A percentile compares a stretch with the other conserved stretches of the same genome.
Evolutionary conservation across 2,797 vertebrate genomes (phyloP).

Genomic region (Epinephelus malabaricus): DNA sequence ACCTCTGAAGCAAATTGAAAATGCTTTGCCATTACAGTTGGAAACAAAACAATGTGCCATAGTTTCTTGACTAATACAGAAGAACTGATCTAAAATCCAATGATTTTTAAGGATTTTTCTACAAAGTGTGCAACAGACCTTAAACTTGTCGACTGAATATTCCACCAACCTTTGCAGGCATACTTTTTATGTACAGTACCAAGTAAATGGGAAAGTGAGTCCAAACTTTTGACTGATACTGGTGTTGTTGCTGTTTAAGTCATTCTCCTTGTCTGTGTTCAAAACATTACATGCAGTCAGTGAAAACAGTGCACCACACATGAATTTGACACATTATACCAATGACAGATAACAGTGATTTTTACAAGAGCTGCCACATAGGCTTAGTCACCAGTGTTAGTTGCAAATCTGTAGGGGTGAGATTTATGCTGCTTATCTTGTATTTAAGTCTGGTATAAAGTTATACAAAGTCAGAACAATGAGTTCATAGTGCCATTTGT

Average conservation of each 20-base stretch:
- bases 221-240: no score
- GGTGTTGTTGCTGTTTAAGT: background rate
- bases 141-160: background rate
- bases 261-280: background rate
- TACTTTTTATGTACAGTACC: no score
- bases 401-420: background rate
- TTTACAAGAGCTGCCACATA: background rate
- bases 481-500: background rate
- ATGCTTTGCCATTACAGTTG: fast-evolving
- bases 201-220: no score
- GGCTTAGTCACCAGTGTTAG: background rate
- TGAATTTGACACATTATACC: background rate
- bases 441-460: background rate
- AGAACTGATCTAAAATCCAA: background rate
- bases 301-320: background rate
- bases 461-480: background rate
- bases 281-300: background rate
- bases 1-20: background rate
- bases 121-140: background rate
- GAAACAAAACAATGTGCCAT: background rate
- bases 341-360: background rate
- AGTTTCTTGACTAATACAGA: background rate
- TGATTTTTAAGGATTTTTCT: background rate
- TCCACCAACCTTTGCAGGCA: no score
- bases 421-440: background rate